Percentiles rank a stretch among this genome's conserved stretches.
Conservation (phyloP, 2,888 invertebrate species). For the Luffia ferchaultella region DNA sequence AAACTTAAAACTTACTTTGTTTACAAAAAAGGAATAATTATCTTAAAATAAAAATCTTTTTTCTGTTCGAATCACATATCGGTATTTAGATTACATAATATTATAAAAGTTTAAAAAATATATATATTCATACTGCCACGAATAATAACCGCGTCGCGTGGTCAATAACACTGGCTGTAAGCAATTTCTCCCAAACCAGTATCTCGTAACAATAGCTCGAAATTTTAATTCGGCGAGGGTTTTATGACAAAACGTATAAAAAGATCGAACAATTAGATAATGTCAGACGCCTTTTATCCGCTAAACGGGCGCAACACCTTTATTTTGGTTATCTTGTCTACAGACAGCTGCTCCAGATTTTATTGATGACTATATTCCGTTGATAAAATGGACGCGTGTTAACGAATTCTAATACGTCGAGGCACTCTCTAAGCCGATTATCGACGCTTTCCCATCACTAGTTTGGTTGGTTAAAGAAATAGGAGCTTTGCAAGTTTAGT, state of each 20-base stretch:
- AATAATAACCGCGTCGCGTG: background rate
- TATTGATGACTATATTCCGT: slow-evolving; percentile 3
- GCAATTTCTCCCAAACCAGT: slow-evolving; percentile 6
- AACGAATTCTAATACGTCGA: too few relatives aligned
- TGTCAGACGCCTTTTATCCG: slow-evolving; percentile 27
- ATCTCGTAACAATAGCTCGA: slow-evolving; percentile 9
- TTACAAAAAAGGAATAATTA: too few relatives aligned
- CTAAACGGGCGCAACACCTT: slow-evolving; percentile 44
- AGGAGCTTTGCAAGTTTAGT: too few relatives aligned
- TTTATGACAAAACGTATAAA: slow-evolving; percentile 40
- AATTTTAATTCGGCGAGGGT: slow-evolving; percentile 25
- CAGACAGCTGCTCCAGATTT: slow-evolving; percentile 34
- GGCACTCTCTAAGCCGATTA: too few relatives aligned
- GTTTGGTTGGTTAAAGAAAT: too few relatives aligned
- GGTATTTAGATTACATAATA: background rate
- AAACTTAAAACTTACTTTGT: too few relatives aligned
- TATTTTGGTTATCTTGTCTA: slow-evolving; percentile 1
- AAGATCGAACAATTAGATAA: slow-evolving; percentile 51
- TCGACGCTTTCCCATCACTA: too few relatives aligned
- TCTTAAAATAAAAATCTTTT: too few relatives aligned
- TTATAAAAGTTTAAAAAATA: background rate
- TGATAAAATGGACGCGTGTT: too few relatives aligned
- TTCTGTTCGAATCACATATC: too few relatives aligned
- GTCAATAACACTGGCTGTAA: too few relatives aligned
- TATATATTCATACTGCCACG: background rate